Evolutionary conservation across 1,140 invertebrate species (phyloP), one percentile per base, ranked within the genome.

Genomic region (Diorhabda carinulata): DNA sequence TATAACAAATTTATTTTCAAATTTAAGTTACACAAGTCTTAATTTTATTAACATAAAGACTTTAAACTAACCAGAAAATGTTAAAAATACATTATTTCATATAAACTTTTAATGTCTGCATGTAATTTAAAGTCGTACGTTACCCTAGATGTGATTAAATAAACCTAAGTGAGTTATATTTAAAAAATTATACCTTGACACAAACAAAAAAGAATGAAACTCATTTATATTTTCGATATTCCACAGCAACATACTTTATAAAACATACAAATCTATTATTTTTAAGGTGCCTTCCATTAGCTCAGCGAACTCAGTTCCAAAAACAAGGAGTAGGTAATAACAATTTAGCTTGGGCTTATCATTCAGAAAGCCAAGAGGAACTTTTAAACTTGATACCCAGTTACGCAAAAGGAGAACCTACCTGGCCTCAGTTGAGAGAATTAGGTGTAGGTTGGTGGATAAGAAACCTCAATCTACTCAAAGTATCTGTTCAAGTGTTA

Each of bases 331-430:
- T 99, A 0, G 92, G 91, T 4, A 92, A 93, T 2, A 92, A 95
- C 67, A 96, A 98, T 82, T 85, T 99, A 8, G 96, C 98, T 6
- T 99, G 98, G 98, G 98, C 97, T 2, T 99, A 97, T 82, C 98
- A 99, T 83, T 99, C 97, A 0, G 98, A 99, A 82, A 95, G 95
- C 43, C 94, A 98, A 82, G 96, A 98, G 78, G 98, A 98, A 81
- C 82, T 99, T 44, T 82, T 99, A 2, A 90, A 92, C 66, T 82
- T 98, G 10, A 91, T 99, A 72, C 97, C 97, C 0, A 92, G 91
- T 25, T 93, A 93, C 80, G 87, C 90, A 0, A 94, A 94, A 80
- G 89, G 89, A 68, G 89, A 89, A 75, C 88, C 91, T 0, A 93
- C 90, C 40, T 99, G 98, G 98, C 85, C 87, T n/a, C 92, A 95